Percentiles rank a stretch among this genome's conserved stretches.
Evolutionary conservation across 2,797 vertebrate species (phyloP).

Genomic region (Rhincodon typus): DNA sequence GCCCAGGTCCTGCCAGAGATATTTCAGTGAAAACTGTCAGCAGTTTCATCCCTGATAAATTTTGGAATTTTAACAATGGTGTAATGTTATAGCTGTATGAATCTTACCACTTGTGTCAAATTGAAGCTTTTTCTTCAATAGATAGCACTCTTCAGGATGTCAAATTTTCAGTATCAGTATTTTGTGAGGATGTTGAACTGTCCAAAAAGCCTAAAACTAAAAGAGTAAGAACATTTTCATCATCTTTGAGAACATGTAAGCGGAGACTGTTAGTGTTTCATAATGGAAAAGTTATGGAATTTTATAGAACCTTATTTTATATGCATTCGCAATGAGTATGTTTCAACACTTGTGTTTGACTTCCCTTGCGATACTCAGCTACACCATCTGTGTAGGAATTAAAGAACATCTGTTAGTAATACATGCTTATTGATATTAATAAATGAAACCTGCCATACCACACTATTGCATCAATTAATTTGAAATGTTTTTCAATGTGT

Average conservation of each 20-base stretch:
- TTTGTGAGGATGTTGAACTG: neutral
- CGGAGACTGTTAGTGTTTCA: neutral
- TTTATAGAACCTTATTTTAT: neutral
- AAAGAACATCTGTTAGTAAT: slow-evolving; percentile 58
- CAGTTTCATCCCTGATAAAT: neutral
- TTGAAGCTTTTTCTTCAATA: neutral
- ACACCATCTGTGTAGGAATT: slow-evolving; percentile 59
- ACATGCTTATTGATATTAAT: slow-evolving; percentile 51
- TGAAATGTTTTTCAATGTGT: neutral
- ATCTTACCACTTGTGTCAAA: neutral
- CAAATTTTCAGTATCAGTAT: neutral
- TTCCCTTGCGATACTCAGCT: slow-evolving; percentile 53
- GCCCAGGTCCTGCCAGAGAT: neutral
- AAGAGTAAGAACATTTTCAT: neutral
- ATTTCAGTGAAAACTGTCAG: neutral
- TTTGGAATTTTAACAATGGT: neutral
- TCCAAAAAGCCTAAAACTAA: neutral
- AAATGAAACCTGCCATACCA: slow-evolving; percentile 42
- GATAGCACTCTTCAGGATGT: neutral
- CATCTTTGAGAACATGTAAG: neutral
- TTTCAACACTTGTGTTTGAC: neutral
- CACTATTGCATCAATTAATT: slow-evolving; percentile 3
- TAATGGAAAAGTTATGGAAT: neutral
- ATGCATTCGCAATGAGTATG: neutral
- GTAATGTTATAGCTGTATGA: neutral